Evolutionary conservation across 2,797 vertebrate species (phyloP), one percentile per base, ranked within the genome.

Genomic region (Sebastes steindachneri): DNA sequence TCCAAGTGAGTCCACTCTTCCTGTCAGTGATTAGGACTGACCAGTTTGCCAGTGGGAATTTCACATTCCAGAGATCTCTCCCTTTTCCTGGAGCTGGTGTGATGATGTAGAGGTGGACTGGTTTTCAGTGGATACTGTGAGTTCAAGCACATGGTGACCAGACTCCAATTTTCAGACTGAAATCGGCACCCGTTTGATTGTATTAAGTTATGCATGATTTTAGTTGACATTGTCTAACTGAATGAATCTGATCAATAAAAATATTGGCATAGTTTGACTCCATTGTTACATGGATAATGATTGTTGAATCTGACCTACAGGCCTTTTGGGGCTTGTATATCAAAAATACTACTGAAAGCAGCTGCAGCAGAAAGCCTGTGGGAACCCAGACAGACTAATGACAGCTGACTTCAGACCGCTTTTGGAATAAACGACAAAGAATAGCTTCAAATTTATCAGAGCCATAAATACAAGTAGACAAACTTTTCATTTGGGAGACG

Each of bases 401-500:
- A 80, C 65, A 80, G 62, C 53, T 72, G 58, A 58, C 74, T 74
- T 69, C 51, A 55, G 21, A 45, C 21, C 10, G 23, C 15, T 74
- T 80, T 76, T 82, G 41, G 57, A 64, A n/a, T 33, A 53, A 75
- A 62, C 1, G 2, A 29, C 26, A 62, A 66, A 75, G 33, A 51
- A 73, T 28, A 21, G 3, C 51, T 53, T 72, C 17, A 78, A 37
- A 63, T 85, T 57, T 35, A 62, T 80, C 59, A 54, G 28, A 57
- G 59, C 57, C 35, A 48, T 66, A 60, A 83, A 75, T 35, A 51
- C 7, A 45, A 78, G 29, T 14, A 37, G 53, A 54, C 57, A 60
- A 64, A 80, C 73, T 37, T 78, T 83, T 84, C 1, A 84, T 73
- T 85, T 79, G 19, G 80, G 58, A 85, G 77, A 63, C 19, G 2